Percentiles rank a stretch among this genome's conserved stretches.
Conservation (phyloP, 2,113 vertebrate species). For the Periophthalmodon schlosseri region DNA sequence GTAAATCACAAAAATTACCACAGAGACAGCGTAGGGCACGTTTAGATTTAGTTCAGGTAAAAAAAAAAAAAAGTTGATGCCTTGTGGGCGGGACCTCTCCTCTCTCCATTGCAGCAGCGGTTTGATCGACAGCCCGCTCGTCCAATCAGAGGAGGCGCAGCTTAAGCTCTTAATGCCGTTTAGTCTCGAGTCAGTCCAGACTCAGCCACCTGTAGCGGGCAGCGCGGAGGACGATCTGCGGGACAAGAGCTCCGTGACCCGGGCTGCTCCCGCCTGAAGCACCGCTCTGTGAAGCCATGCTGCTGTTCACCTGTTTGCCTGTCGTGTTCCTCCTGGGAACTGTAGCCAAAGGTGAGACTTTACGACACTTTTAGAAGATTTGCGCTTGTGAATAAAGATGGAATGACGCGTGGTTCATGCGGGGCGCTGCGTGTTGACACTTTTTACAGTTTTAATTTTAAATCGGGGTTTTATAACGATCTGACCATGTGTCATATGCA, state of each 20-base stretch:
- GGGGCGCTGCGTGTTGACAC: neutral
- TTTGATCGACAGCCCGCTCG: conserved; percentile 38
- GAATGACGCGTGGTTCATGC: neutral
- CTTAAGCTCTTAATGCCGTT: conserved; percentile 46
- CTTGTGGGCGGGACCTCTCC: neutral
- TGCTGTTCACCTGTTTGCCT: conserved; percentile 22
- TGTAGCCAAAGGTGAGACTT: conserved; percentile 42
- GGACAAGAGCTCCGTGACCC: neutral
- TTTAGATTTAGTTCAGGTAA: neutral
- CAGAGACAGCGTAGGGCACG: too few relatives aligned
- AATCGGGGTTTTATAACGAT: too few relatives aligned
- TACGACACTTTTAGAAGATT: neutral
- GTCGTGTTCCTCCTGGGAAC: conserved; percentile 22
- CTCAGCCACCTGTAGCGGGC: conserved; percentile 59
- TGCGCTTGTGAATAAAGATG: neutral
- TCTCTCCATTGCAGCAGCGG: neutral
- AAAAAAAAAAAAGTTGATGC: neutral
- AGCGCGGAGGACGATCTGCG: conserved; percentile 11
- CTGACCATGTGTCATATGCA: too few relatives aligned
- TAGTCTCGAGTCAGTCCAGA: neutral
- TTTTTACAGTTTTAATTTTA: neutral
- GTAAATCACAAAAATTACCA: too few relatives aligned
- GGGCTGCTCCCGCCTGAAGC: neutral
- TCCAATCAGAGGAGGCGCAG: conserved; percentile 48
- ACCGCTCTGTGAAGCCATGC: conserved; percentile 35